Conservation (phyloP, 2,888 invertebrate species). For the Boloria selene region DNA sequence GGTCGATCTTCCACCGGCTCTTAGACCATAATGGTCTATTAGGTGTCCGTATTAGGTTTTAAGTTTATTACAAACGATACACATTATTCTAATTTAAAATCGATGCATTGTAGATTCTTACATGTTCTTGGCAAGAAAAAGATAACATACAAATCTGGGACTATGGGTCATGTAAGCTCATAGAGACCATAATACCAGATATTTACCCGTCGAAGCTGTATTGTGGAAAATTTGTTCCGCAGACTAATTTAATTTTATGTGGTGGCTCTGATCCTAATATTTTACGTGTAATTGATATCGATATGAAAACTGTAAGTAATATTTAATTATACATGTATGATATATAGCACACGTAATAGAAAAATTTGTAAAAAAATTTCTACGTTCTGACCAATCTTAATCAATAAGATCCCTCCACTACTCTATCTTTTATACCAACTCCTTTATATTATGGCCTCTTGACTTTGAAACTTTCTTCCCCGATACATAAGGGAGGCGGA, state of each 20-base stretch:
- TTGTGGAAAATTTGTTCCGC: conserved; percentile 83
- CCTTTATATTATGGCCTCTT: no score
- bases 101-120: conserved; percentile 76
- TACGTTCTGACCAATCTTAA: no score
- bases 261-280: conserved; percentile 84
- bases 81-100: neutral
- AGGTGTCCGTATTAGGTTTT: no score
- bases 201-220: conserved; percentile 78
- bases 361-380: no score
- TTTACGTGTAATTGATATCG: conserved; percentile 83
- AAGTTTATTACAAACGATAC: no score
- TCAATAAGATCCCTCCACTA: no score
- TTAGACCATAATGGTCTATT: no score
- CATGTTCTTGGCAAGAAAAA: conserved; percentile 85
- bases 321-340: neutral
- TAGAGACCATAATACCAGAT: conserved; percentile 83
- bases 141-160: conserved; percentile 85
- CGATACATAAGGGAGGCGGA: no score
- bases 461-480: no score
- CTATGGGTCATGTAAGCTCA: conserved; percentile 84
- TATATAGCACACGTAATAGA: neutral
- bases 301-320: conserved; percentile 79
- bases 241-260: conserved; percentile 80
- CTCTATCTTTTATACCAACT: no score
- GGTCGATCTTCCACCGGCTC: no score